These are phyloP conservation scores for Callocephalon fimbriatum DNA, from an alignment of 2,113 vertebrate genomes.

Conservation along the genomic window DNA sequence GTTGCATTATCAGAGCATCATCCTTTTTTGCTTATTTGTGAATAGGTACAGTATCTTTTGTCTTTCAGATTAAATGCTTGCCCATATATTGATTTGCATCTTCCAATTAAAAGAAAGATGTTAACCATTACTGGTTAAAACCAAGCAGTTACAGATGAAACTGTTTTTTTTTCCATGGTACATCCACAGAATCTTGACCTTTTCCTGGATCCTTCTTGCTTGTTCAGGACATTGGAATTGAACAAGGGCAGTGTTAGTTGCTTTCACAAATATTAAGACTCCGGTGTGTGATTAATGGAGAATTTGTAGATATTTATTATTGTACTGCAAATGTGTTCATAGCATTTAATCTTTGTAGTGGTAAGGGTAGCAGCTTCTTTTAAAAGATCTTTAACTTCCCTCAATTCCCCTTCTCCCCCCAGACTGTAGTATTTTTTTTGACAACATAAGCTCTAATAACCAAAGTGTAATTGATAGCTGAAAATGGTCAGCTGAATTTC, in stretches of 20 bases:
- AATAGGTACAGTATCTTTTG: neutral
- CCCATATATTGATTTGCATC: neutral
- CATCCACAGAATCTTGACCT: neutral
- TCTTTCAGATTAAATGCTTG: neutral
- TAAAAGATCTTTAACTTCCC: neutral
- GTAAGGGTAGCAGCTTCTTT: neutral
- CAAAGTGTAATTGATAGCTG: neutral
- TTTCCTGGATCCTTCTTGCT: neutral
- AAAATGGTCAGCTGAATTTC: neutral
- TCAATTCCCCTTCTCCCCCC: neutral
- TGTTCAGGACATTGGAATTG: neutral
- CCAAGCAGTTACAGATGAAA: neutral
- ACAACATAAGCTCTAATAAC: neutral
- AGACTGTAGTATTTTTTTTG: neutral
- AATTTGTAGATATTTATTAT: neutral
- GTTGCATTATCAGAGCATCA: neutral
- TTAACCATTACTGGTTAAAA: neutral
- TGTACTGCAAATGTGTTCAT: neutral
- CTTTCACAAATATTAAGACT: neutral
- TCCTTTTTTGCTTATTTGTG: neutral
- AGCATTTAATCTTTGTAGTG: neutral
- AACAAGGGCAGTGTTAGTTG: neutral
- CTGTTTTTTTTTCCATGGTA: rapidly evolving
- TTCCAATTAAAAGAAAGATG: neutral
- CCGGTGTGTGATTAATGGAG: neutral